Conservation (phyloP, 2,888 invertebrate genomes). For the Protonemura montana region DNA sequence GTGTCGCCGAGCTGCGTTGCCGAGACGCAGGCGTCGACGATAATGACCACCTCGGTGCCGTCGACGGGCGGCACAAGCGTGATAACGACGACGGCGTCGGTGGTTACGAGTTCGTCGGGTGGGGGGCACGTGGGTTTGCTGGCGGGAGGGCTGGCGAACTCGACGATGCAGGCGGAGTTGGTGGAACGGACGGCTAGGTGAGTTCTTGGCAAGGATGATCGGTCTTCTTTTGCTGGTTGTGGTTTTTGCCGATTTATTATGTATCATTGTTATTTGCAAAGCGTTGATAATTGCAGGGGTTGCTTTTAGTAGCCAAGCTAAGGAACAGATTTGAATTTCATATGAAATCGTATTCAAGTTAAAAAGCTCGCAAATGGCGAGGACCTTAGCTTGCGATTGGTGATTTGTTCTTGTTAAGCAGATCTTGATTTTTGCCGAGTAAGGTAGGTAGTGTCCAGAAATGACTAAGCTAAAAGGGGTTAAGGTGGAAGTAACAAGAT, state of each 20-base stretch:
- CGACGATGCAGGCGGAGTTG: background rate
- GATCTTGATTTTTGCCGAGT: too few relatives aligned
- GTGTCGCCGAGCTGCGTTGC: background rate
- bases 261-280: too few relatives aligned
- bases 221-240: background rate
- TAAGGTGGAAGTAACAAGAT: too few relatives aligned
- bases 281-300: too few relatives aligned
- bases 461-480: too few relatives aligned
- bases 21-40: slow-evolving; percentile 36
- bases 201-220: background rate
- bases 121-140: slow-evolving; percentile 24
- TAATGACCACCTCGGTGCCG: background rate
- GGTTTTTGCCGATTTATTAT: background rate
- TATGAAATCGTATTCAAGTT: too few relatives aligned
- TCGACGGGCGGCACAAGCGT: background rate
- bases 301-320: too few relatives aligned
- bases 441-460: too few relatives aligned
- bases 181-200: slow-evolving; percentile 22
- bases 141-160: background rate
- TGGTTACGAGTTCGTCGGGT: background rate
- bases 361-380: too few relatives aligned
- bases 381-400: too few relatives aligned
- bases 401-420: too few relatives aligned
- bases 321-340: too few relatives aligned
- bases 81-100: background rate